Evolutionary conservation across 2,797 vertebrate species (phyloP).

Genomic region (Halcyon chelicuti): DNA sequence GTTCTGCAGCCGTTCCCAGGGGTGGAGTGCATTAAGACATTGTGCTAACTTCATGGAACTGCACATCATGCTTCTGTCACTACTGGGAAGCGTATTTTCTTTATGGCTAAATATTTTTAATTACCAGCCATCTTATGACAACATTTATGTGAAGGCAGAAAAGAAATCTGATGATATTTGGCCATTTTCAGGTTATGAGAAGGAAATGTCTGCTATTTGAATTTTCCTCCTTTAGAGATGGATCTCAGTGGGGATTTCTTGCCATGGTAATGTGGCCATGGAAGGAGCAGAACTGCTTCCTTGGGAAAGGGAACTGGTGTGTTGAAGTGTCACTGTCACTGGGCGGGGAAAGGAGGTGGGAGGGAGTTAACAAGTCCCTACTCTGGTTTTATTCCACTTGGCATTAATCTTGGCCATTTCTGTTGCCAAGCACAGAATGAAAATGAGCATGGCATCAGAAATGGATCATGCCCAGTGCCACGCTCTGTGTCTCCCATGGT

Average conservation of each 20-base stretch:
- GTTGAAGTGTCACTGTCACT: background rate
- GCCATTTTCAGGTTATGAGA: background rate
- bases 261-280: background rate
- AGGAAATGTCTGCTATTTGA: background rate
- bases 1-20: background rate
- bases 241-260: background rate
- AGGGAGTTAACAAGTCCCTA: background rate
- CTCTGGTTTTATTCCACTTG: background rate
- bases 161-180: background rate
- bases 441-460: background rate
- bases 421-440: background rate
- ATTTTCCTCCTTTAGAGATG: background rate
- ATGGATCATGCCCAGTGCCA: fast-evolving
- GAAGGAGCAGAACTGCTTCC: background rate
- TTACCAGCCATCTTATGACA: background rate
- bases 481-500: fast-evolving
- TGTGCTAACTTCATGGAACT: background rate
- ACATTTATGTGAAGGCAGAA: background rate
- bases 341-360: background rate
- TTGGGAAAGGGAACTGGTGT: background rate
- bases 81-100: background rate
- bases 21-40: background rate
- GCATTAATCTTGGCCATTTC: fast-evolving
- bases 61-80: background rate
- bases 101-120: background rate